These are phyloP conservation scores for Sebastes itinus DNA, from an alignment of 2,797 vertebrate species.

Conservation along the genomic window DNA sequence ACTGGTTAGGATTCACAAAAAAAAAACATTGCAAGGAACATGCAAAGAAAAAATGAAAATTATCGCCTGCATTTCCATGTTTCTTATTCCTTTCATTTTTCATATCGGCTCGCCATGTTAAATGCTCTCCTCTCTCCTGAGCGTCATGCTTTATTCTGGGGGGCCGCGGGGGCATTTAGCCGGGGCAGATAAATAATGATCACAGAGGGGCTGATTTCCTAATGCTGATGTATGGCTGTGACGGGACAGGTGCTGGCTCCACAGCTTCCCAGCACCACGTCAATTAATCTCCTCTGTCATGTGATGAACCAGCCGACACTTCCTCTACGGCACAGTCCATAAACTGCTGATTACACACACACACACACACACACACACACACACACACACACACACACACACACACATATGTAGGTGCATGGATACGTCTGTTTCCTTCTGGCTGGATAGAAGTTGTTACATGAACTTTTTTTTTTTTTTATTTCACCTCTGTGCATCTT, in stretches of 20 bases:
- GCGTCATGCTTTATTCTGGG: background rate
- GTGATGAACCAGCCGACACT: conserved; percentile 57
- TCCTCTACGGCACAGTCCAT: conserved; percentile 32
- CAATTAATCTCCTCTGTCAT: conserved; percentile 72
- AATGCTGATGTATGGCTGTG: conserved; percentile 74
- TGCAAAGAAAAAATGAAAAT: too few relatives aligned
- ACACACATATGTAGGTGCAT: background rate
- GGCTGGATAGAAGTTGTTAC: background rate
- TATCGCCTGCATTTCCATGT: background rate
- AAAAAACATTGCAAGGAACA: too few relatives aligned
- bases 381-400: background rate
- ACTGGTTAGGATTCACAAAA: too few relatives aligned
- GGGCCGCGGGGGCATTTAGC: conserved; percentile 49
- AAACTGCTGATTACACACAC: conserved; percentile 13
- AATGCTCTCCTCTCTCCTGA: conserved; percentile 17
- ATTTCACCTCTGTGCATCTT: background rate
- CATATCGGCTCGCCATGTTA: background rate
- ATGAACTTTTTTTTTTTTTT: background rate
- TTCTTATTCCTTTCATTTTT: background rate
- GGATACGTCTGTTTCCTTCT: background rate
- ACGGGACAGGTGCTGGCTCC: conserved; percentile 68
- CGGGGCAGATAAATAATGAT: conserved; percentile 68
- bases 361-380: background rate
- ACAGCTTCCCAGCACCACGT: conserved; percentile 58
- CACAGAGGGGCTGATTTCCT: conserved; percentile 60